Evolutionary conservation across 2,113 vertebrate species (phyloP), one percentile per base, ranked within the genome.

Genomic region (Limnothrissa miodon): DNA sequence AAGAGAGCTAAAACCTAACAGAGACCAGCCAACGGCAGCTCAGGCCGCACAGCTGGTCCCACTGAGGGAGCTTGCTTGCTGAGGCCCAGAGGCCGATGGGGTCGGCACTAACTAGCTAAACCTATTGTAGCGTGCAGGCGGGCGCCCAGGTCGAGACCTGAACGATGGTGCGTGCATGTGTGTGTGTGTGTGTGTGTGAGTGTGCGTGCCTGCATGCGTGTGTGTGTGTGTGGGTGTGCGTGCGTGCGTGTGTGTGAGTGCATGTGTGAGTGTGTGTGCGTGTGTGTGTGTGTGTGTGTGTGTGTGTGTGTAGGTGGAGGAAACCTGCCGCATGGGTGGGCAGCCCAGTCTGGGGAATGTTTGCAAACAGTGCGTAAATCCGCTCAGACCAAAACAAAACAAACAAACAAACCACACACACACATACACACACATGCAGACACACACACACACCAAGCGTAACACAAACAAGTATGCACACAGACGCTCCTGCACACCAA

Each of bases 321-420:
- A 70, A 70, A 11, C 29, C 29, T 70, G 62, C 29, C 9, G 29
- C 25, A 66, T 66, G 59, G 25, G 62, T 29, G 70, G 78, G 79
- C 39, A 80, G 80, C 25, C 83, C 53, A 70, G 80, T 80, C 81
- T 85, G 46, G 80, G 62, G 59, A 82, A 29, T 88, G 84, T 88
- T 88, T 82, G 86, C 84, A 88, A 85, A 88, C 80, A 86, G 84
- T 83, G 85, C 83, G 78, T 39, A 78, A 79, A 88, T 81, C 83
- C 78, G 11, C 83, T 70, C 21, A 70, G 79, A 84, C 62, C 25
- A 70, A 70, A 33, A 33, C 10, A 29, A 36, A 70, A n/a, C n/a
- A n/a, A 70, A 66, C 59, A 66, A 25, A 66, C 59, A 29, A 25
- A 66, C 59, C 59, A 53, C 48, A 53, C 48, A 53, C 48, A 53